phyloP scores from a whole-genome alignment of 2,113 vertebrate species.

The Helogale parvula region DNA sequence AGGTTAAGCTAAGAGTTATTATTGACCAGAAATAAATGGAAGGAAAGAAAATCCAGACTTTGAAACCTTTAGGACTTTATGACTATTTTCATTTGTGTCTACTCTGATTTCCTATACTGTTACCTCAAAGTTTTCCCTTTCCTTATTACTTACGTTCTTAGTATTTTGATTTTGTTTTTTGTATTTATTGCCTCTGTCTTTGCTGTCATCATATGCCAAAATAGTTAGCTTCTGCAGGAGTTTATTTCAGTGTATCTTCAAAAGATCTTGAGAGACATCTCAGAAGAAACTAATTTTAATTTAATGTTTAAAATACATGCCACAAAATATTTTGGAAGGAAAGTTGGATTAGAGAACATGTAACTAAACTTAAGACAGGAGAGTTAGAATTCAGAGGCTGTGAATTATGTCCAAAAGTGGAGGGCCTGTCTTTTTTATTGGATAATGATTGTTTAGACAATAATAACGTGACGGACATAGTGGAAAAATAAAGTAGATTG shows the following conservation, averaged over 20 bases:
- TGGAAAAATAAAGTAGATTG: neutral
- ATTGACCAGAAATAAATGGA: constrained; percentile 30
- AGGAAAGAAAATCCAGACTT: neutral
- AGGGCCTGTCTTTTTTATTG: constrained; percentile 28
- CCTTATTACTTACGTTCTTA: neutral
- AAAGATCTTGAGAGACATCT: neutral
- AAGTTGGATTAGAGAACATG: neutral
- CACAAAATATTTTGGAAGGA: neutral
- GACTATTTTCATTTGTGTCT: neutral
- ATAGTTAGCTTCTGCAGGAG: neutral
- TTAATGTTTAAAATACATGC: constrained; percentile 41
- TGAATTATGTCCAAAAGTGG: neutral
- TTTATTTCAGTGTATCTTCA: constrained; percentile 30
- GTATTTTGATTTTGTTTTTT: constrained; percentile 27
- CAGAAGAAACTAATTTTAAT: constrained; percentile 33
- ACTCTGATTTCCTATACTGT: neutral
- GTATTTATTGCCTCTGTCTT: constrained; percentile 30
- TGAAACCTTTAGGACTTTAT: neutral
- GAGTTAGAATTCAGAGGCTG: neutral
- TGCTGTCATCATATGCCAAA: neutral
- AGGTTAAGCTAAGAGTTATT: neutral
- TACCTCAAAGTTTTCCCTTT: neutral
- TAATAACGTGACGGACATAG: neutral
- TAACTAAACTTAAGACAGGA: neutral
- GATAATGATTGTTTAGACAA: neutral